A percentile compares a stretch with the other conserved stretches of the same genome.
These are phyloP conservation scores for Diarsia brunnea DNA, from an alignment of 2,888 invertebrate genomes.

Conservation along the genomic window DNA sequence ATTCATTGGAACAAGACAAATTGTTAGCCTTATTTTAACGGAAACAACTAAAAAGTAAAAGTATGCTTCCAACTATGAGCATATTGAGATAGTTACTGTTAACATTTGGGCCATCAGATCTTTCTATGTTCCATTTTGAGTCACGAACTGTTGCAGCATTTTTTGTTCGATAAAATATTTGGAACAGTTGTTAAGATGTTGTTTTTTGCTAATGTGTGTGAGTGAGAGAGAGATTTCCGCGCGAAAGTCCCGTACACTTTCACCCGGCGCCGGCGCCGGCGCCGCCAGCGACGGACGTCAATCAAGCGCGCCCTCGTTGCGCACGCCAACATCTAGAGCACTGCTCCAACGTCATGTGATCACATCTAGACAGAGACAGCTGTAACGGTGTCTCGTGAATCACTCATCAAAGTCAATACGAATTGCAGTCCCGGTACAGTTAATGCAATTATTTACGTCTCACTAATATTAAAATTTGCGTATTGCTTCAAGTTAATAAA, in stretches of 20 bases:
- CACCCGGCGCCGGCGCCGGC: conserved; percentile 63
- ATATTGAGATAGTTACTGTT: conserved; percentile 38
- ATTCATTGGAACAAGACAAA: conserved; percentile 13
- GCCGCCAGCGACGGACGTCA: conserved; percentile 60
- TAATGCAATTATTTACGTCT: conserved; percentile 39
- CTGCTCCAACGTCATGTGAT: conserved; percentile 16
- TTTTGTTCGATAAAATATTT: conserved; percentile 64
- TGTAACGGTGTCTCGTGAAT: conserved; percentile 59
- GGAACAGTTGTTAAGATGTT: conserved; percentile 55
- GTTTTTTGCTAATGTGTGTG: conserved; percentile 63
- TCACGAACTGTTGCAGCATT: conserved; percentile 62
- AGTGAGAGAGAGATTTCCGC: conserved; percentile 55
- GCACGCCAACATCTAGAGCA: conserved; percentile 50
- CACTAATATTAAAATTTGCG: conserved; percentile 7
- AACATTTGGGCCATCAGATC: conserved; percentile 37
- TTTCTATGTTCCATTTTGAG: conserved; percentile 38
- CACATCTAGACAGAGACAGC: conserved; percentile 47
- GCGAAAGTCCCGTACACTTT: conserved; percentile 79
- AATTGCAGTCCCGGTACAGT: conserved; percentile 51
- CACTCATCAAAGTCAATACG: conserved; percentile 30
- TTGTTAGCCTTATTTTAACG: conserved; percentile 16
- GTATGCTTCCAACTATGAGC: conserved; percentile 53
- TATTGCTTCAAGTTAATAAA: neutral
- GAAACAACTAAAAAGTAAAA: conserved; percentile 58
- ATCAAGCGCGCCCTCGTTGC: conserved; percentile 64